Conservation (phyloP, 2,888 invertebrate species). For the Exocentrus adspersus region DNA sequence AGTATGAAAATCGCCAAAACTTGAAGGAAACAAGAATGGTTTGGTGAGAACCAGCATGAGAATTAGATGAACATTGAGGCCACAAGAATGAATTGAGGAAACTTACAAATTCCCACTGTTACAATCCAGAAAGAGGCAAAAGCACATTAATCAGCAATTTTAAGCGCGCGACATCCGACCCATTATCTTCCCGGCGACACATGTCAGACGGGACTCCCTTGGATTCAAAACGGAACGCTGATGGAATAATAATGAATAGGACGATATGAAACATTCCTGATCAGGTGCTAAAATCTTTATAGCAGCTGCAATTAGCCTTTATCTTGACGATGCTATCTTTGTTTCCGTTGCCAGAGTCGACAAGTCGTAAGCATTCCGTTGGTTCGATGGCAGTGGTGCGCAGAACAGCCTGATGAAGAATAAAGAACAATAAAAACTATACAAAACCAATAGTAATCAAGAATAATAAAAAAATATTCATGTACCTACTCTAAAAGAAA, state of each 20-base stretch:
- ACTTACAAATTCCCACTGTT: conserved; percentile 1
- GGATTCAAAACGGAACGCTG: conserved; percentile 21
- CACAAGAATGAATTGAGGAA: too few species aligned
- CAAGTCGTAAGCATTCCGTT: conserved; percentile 11
- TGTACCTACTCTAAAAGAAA: too few species aligned
- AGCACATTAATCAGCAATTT: conserved; percentile 9
- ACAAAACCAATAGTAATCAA: too few species aligned
- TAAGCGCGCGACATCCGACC: conserved; percentile 1
- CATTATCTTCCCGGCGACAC: conserved; percentile 14
- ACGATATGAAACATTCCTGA: conserved; percentile 24
- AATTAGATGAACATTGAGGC: too few species aligned
- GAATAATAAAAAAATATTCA: too few species aligned
- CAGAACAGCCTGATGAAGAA: not conserved
- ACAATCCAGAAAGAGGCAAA: not conserved
- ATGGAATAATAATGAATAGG: conserved; percentile 30
- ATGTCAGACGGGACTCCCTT: conserved; percentile 21
- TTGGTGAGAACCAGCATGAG: too few species aligned
- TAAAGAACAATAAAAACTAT: too few species aligned
- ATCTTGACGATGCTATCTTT: conserved; percentile 27
- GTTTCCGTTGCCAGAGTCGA: conserved; percentile 26
- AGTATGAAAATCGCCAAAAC: too few species aligned
- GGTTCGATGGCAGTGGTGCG: conserved; percentile 6
- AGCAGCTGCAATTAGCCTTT: conserved; percentile 28
- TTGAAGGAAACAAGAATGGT: too few species aligned
- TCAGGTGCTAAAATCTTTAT: conserved; percentile 34